Evolutionary conservation across 2,113 vertebrate species (phyloP).

Genomic region (Esox niger): DNA sequence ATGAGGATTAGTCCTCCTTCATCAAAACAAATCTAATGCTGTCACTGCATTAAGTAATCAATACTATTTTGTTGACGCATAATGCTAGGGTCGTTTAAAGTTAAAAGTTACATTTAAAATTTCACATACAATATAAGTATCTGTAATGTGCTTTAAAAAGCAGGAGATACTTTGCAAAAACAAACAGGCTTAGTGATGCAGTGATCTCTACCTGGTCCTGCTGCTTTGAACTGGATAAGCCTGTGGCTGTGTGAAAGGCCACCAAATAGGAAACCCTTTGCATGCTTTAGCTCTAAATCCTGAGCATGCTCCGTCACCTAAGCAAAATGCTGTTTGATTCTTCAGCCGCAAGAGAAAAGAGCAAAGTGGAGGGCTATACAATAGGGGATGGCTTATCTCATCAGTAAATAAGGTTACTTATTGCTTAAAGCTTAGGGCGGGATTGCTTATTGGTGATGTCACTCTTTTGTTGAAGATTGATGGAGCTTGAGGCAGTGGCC

Average conservation of each 20-base stretch:
- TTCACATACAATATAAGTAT: background rate
- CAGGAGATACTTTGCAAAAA: conserved; percentile 60
- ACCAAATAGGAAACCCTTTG: conserved; percentile 70
- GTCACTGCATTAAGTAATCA: background rate
- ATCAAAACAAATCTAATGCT: background rate
- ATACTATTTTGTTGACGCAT: background rate
- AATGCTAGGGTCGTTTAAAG: too few relatives aligned
- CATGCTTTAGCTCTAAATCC: conserved; percentile 79
- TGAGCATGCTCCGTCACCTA: conserved; percentile 83
- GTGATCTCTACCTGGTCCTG: conserved; percentile 41
- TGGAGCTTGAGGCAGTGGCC: conserved; percentile 67
- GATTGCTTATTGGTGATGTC: conserved; percentile 85
- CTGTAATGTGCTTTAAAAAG: conserved; percentile 5
- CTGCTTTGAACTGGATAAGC: conserved; percentile 57
- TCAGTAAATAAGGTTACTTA: conserved; percentile 83
- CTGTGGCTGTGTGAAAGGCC: conserved; percentile 54
- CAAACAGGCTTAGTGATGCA: conserved; percentile 10
- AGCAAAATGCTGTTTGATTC: conserved; percentile 82
- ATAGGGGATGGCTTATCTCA: conserved; percentile 81
- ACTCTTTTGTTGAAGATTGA: conserved; percentile 76
- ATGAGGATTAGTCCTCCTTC: background rate
- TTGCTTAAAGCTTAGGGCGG: conserved; percentile 78
- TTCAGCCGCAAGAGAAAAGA: conserved; percentile 71
- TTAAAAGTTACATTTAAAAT: conserved; percentile 5
- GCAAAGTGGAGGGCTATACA: conserved; percentile 79